Base-by-base conservation (phyloP, 1,140 invertebrate species). In the Drosophila varians region DNA sequence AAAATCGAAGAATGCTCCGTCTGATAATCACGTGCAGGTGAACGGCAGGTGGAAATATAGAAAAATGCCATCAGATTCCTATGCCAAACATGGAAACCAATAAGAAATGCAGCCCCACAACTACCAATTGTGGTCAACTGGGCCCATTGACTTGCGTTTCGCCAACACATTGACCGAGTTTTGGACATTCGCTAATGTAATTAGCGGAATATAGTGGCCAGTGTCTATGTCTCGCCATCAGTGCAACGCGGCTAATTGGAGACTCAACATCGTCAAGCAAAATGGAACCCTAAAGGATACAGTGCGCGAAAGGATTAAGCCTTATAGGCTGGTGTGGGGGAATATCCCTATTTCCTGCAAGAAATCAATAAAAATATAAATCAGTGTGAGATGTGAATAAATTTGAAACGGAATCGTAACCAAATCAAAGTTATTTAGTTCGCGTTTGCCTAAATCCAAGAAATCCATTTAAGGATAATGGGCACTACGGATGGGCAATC, bases 141-240 rank as follows among this genome's bases (percentile, higher is more conserved):
- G 36, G 73, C 77, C 77, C 77, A 87, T 87, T 87, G 83, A 87
- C 82, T 87, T 74, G 56, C 34, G 42, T 62, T 49, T 51, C n/a
- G 76, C 53, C 58, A 26, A 87, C 61, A 65, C 80, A 79, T 87
- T 90, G 89, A 90, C 89, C 89, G 89, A 90, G 57, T 89, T 90
- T 78, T 69, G 19, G 38, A 28, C 45, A 48, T 58, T 25, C 82
- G 65, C 75, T 90, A 90, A 90, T 90, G 89, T 89, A 90, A 90
- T 90, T 90, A 90, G 86, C 70, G 73, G 57, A 83, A 87, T 90
- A 90, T 90, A 90, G 73, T 78, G 68, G 58, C 70, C 49, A 26
- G 70, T 53, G 53, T 48, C 52, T 34, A 40, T 46, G 46, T 64
- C 58, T 69, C 73, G 48, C 16, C 11, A 34, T 21, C 80, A 90